phyloP scores from a whole-genome alignment of 2,888 invertebrate species.

The Hirudinaria manillensis region DNA sequence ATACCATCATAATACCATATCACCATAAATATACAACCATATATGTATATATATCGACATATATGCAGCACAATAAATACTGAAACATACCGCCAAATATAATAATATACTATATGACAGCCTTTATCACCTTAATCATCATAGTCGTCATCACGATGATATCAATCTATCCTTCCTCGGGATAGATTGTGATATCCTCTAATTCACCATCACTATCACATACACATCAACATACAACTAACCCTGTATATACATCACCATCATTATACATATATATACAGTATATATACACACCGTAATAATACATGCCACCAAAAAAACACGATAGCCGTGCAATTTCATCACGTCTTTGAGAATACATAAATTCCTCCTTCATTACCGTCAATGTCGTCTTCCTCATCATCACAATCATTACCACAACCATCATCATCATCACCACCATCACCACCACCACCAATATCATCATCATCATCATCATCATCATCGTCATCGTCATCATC shows the following conservation, averaged over 20 bases:
- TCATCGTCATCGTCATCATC: conserved; percentile 18
- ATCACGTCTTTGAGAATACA: too few relatives aligned
- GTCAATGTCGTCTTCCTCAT: conserved; percentile 18
- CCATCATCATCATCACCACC: conserved; percentile 16
- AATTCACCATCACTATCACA: too few relatives aligned
- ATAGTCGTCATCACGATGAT: not conserved
- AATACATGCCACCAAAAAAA: too few relatives aligned
- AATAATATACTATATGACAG: not conserved
- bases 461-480: conserved; percentile 17
- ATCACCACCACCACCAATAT: conserved; percentile 6
- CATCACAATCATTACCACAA: conserved; percentile 7
- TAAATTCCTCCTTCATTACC: conserved; percentile 15
- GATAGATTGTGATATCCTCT: too few relatives aligned
- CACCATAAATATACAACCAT: conserved; percentile 13
- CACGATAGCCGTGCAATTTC: too few relatives aligned
- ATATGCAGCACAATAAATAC: not conserved
- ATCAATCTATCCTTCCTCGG: too few relatives aligned
- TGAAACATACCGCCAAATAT: too few relatives aligned
- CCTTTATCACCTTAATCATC: not conserved
- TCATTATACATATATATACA: too few relatives aligned
- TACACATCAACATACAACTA: too few relatives aligned
- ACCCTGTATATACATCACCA: too few relatives aligned
- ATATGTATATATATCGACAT: conserved; percentile 10
- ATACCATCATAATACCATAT: too few relatives aligned
- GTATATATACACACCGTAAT: too few relatives aligned